These are phyloP conservation scores for Tokudaia tokunoshimensis DNA, from an alignment of 2,797 vertebrate species.

Conservation along the genomic window DNA sequence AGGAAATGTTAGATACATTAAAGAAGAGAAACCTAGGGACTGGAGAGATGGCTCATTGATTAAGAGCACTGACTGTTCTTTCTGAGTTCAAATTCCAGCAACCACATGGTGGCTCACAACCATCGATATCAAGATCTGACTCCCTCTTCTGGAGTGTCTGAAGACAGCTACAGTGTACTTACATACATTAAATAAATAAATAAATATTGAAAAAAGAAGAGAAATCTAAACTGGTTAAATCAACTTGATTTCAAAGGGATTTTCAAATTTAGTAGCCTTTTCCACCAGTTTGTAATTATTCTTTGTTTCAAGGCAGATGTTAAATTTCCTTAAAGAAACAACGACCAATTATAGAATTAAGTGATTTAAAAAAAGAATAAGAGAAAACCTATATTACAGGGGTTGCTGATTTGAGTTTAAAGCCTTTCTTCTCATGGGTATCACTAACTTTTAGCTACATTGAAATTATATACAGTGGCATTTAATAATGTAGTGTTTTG, in stretches of 20 bases:
- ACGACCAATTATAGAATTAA: slow-evolving; percentile 73
- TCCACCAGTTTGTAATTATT: slow-evolving; percentile 71
- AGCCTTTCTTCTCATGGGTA: neutral
- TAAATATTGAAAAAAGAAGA: slow-evolving; percentile 37
- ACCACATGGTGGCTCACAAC: no score
- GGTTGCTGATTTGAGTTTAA: neutral
- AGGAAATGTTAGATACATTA: slow-evolving; percentile 61
- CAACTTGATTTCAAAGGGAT: slow-evolving; percentile 73
- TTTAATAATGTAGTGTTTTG: neutral
- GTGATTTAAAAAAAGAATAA: neutral
- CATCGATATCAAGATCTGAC: no score
- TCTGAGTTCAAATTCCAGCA: no score
- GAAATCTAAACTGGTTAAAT: slow-evolving; percentile 74
- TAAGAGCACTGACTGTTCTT: no score
- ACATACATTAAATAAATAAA: no score
- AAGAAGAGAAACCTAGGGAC: slow-evolving; percentile 66
- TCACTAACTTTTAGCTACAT: neutral
- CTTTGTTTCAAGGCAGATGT: slow-evolving; percentile 75
- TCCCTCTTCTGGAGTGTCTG: no score
- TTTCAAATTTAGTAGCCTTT: slow-evolving; percentile 71
- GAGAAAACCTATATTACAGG: neutral
- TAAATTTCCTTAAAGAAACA: slow-evolving; percentile 80
- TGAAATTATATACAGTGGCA: neutral
- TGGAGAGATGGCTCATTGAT: no score
- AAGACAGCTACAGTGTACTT: no score